These are phyloP conservation scores for Drosophila truncata DNA, from an alignment of 1,140 invertebrate species.

Conservation along the genomic window DNA sequence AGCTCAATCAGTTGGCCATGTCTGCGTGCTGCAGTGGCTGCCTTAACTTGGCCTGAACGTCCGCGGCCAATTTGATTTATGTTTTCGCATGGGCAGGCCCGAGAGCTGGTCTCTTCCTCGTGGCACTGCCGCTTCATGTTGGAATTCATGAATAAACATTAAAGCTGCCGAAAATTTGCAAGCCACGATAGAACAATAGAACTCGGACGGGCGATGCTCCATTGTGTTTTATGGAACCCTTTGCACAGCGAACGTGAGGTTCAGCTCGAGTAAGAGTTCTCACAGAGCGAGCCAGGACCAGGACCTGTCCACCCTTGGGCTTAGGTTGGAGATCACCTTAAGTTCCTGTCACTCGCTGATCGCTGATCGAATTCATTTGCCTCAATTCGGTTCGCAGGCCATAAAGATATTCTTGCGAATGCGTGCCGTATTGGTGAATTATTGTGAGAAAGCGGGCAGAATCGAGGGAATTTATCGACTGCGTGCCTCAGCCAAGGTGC, in stretches of 20 bases:
- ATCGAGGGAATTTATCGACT: conserved; percentile 46
- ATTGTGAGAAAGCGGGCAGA: conserved; percentile 69
- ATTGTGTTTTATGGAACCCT: conserved; percentile 76
- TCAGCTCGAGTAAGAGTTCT: conserved; percentile 64
- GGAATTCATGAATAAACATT: conserved; percentile 83
- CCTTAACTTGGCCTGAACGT: conserved; percentile 13
- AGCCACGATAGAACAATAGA: conserved; percentile 73
- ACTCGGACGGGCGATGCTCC: conserved; percentile 64
- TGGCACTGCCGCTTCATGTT: conserved; percentile 79
- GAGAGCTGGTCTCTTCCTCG: conserved; percentile 65
- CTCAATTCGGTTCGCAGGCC: conserved; percentile 1
- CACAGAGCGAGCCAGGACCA: conserved; percentile 39
- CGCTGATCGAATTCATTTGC: conserved; percentile 67
- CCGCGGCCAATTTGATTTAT: conserved; percentile 76
- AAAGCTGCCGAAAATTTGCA: conserved; percentile 77
- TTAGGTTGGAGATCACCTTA: conserved; percentile 14
- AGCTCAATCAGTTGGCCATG: conserved; percentile 82
- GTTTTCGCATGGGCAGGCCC: conserved; percentile 34
- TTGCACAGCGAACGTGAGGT: conserved; percentile 68
- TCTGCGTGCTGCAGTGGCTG: conserved; percentile 66
- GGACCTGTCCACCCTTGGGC: conserved; percentile 32
- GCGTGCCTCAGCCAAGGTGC: conserved; percentile 50
- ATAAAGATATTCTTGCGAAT: conserved; percentile 19
- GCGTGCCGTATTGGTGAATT: conserved; percentile 48
- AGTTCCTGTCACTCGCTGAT: conserved; percentile 56